Conservation (phyloP, 2,888 invertebrate species). For the Laothoe populi region DNA sequence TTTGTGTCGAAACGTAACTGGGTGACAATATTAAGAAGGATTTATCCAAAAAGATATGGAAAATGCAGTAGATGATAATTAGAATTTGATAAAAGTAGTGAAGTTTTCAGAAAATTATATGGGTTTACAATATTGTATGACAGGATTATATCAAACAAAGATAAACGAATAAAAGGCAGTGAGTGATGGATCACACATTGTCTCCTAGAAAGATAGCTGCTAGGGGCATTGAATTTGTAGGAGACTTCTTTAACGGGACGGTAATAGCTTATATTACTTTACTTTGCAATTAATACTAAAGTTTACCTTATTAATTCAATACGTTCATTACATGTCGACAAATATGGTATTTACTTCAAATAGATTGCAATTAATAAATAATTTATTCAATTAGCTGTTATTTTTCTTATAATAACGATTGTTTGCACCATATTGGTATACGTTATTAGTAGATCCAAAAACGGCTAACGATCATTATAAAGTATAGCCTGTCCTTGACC, state of each 20-base stretch:
- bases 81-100: too few species aligned
- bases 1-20: too few species aligned
- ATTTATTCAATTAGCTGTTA: background rate
- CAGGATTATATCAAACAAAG: background rate
- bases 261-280: too few species aligned
- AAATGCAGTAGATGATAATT: too few species aligned
- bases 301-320: background rate
- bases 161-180: background rate
- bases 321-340: background rate
- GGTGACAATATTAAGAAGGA: too few species aligned
- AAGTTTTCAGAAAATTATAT: too few species aligned
- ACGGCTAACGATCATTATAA: background rate
- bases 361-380: background rate
- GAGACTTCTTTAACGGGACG: too few species aligned
- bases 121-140: too few species aligned
- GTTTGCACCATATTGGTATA: background rate
- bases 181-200: background rate
- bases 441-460: background rate
- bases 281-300: background rate
- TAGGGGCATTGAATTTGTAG: background rate
- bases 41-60: too few species aligned
- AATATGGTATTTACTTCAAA: background rate
- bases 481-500: conserved; percentile 3
- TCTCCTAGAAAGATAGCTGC: background rate
- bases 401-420: background rate